These are phyloP conservation scores for Carcinoscorpius rotundicauda DNA, from an alignment of 1,140 invertebrate species.

Conservation along the genomic window DNA sequence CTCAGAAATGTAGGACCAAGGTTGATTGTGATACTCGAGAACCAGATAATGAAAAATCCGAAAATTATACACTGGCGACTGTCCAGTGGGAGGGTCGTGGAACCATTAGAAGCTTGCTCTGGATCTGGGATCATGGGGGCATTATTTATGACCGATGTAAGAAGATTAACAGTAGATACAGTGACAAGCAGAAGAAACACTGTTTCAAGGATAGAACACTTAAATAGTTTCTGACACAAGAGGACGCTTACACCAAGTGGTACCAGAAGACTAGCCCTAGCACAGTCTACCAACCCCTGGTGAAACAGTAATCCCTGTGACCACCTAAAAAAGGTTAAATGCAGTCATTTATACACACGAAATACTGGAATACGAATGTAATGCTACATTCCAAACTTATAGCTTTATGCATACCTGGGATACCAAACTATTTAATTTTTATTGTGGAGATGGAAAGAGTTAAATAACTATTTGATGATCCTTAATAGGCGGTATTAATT, in stretches of 20 bases:
- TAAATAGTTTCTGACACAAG: conserved; percentile 65
- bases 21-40: conserved; percentile 66
- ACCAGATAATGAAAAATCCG: conserved; percentile 88
- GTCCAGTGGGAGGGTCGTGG: conserved; percentile 51
- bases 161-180: conserved; percentile 78
- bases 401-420: too few relatives aligned
- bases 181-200: conserved; percentile 78
- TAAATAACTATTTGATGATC: too few relatives aligned
- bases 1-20: conserved; percentile 78
- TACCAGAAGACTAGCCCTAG: conserved; percentile 61
- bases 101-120: not conserved
- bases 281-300: conserved; percentile 71
- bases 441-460: too few relatives aligned
- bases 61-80: conserved; percentile 78
- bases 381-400: too few relatives aligned
- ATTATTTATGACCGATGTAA: conserved; percentile 78
- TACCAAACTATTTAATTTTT: too few relatives aligned
- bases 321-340: conserved; percentile 49
- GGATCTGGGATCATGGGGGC: conserved; percentile 64
- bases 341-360: too few relatives aligned
- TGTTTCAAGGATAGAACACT: conserved; percentile 78
- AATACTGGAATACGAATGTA: too few relatives aligned
- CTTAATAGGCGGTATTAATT: too few relatives aligned
- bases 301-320: conserved; percentile 75
- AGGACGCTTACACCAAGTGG: conserved; percentile 69